Evolutionary conservation across 2,797 vertebrate genomes (phyloP).

Genomic region (Enteromius paludinosus): DNA sequence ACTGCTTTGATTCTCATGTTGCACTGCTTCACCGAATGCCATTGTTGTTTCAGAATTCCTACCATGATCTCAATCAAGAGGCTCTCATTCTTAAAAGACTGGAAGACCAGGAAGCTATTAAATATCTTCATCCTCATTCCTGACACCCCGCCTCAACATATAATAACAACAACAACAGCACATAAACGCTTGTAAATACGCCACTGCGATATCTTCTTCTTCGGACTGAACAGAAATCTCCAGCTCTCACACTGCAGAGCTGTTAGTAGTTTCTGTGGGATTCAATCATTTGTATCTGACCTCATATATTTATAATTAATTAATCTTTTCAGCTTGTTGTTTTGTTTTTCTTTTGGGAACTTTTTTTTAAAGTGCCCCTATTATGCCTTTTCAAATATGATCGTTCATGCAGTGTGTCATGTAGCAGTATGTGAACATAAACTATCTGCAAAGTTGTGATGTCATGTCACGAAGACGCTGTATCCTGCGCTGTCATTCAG

Average conservation of each 20-base stretch:
- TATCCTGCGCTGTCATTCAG: too few relatives aligned
- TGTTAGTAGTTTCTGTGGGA: constrained; percentile 33
- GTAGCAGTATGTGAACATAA: too few relatives aligned
- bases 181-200: not conserved
- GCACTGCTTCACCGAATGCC: not conserved
- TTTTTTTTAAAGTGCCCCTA: constrained; percentile 12
- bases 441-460: too few relatives aligned
- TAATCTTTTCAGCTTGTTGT: not conserved
- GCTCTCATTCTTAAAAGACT: constrained; percentile 74
- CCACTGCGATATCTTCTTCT: not conserved
- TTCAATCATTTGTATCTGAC: constrained; percentile 3
- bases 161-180: not conserved
- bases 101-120: constrained; percentile 73
- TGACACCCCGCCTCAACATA: constrained; percentile 58
- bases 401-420: too few relatives aligned
- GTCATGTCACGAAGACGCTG: too few relatives aligned
- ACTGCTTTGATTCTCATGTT: not conserved
- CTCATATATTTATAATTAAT: constrained; percentile 26
- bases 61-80: constrained; percentile 78
- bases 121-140: constrained; percentile 71
- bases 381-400: too few relatives aligned
- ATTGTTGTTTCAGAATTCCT: constrained; percentile 69
- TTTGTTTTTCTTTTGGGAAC: constrained; percentile 58
- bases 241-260: not conserved
- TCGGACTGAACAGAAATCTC: not conserved